These are phyloP conservation scores for Eilema caniola DNA, from an alignment of 2,888 invertebrate species.

Conservation along the genomic window DNA sequence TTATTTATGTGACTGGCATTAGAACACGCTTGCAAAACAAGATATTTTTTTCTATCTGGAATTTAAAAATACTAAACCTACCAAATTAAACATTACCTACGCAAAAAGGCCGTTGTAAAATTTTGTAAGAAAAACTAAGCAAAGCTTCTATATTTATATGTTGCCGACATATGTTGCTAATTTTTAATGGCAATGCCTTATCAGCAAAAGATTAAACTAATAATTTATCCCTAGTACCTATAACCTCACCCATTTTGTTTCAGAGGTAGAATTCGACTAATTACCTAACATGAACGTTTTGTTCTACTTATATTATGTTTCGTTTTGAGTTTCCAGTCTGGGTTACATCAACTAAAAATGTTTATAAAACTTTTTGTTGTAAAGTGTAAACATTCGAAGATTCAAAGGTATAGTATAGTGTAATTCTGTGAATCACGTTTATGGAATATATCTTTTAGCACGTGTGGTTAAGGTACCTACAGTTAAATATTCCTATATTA, in stretches of 20 bases:
- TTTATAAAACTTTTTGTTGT: slow-evolving; percentile 13
- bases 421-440: slow-evolving; percentile 24
- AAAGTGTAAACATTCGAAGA: slow-evolving; percentile 25
- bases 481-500: slow-evolving; percentile 13
- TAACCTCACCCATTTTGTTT: not conserved
- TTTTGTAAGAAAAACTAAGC: not conserved
- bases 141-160: too few species aligned
- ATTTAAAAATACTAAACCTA: too few species aligned
- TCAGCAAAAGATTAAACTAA: not conserved
- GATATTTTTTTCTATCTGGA: not conserved
- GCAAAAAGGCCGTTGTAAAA: not conserved
- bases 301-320: too few species aligned
- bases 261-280: not conserved
- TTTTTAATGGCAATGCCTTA: not conserved
- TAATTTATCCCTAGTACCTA: too few species aligned
- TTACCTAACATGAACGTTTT: not conserved
- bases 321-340: not conserved
- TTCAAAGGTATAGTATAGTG: slow-evolving; percentile 13
- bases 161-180: too few species aligned
- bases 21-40: not conserved
- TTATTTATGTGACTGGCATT: not conserved
- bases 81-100: too few species aligned
- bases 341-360: slow-evolving; percentile 6
- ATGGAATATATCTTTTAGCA: slow-evolving; percentile 32
- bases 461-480: slow-evolving; percentile 22